Evolutionary conservation across 2,113 vertebrate genomes (phyloP).

Genomic region (Coryphaenoides rupestris): DNA sequence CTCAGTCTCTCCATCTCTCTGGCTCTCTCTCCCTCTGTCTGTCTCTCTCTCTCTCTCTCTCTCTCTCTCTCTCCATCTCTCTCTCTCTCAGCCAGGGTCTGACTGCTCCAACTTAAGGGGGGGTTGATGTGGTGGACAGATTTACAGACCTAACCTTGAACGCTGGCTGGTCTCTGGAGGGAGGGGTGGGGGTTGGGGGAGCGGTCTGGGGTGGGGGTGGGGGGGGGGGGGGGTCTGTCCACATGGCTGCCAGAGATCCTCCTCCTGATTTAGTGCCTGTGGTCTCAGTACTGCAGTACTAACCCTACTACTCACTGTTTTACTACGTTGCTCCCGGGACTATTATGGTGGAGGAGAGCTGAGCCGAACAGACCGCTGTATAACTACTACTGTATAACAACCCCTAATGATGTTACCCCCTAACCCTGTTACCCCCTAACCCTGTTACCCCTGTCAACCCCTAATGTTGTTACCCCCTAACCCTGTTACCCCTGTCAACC

Average conservation of each 20-base stretch:
- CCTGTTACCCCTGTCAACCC: too few species aligned
- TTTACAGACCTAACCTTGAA: constrained; percentile 82
- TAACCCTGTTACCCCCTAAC: too few species aligned
- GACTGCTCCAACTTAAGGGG: not conserved
- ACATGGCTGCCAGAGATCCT: constrained; percentile 14
- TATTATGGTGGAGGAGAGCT: not conserved
- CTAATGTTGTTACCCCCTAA: too few species aligned
- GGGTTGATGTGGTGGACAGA: constrained; percentile 53
- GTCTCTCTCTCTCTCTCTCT: not conserved
- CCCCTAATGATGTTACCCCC: too few species aligned
- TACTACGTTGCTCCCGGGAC: not conserved
- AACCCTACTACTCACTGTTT: not conserved
- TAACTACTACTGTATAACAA: too few species aligned
- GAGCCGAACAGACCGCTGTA: too few species aligned
- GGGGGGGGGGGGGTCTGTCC: constrained; percentile 16
- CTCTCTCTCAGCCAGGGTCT: not conserved
- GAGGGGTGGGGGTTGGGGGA: constrained; percentile 35
- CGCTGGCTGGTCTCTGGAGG: constrained; percentile 40
- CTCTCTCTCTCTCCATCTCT: not conserved
- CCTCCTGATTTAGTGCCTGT: constrained; percentile 31
- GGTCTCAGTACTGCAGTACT: constrained; percentile 5
- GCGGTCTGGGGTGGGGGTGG: constrained; percentile 34
- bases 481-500: too few species aligned
- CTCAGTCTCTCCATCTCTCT: not conserved
- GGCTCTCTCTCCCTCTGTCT: not conserved